Evolutionary conservation across 2,113 vertebrate genomes (phyloP).

Genomic region (Nanger granti): DNA sequence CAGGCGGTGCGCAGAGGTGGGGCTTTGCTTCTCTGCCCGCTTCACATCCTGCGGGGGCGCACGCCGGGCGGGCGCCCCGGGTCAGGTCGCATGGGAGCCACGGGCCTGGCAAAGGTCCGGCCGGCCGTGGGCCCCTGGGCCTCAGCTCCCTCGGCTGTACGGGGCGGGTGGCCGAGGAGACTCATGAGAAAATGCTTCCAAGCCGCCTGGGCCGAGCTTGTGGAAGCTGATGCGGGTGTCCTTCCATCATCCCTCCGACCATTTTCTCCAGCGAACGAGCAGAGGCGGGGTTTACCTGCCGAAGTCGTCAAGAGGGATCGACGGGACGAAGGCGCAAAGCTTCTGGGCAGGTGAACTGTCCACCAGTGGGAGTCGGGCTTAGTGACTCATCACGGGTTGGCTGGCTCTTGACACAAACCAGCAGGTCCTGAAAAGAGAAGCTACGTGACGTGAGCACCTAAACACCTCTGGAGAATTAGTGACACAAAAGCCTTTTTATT

Average conservation of each 20-base stretch:
- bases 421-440: not conserved
- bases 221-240: fast-evolving
- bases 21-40: conserved; percentile 31
- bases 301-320: not conserved
- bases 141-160: not conserved
- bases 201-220: fast-evolving
- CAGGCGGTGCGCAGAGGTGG: conserved; percentile 63
- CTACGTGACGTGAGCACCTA: fast-evolving
- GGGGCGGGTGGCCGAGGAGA: fast-evolving
- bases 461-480: fast-evolving
- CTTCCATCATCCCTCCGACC: fast-evolving
- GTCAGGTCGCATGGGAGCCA: fast-evolving
- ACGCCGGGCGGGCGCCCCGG: not conserved
- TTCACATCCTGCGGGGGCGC: conserved; percentile 80
- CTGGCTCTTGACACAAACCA: not conserved
- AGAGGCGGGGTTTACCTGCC: not conserved
- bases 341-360: fast-evolving
- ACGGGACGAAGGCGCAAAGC: fast-evolving
- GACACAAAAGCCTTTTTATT: fast-evolving
- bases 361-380: fast-evolving
- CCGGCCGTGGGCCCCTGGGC: fast-evolving
- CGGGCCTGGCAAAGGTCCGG: fast-evolving
- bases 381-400: fast-evolving
- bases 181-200: fast-evolving
- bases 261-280: not conserved